Evolutionary conservation across 2,797 vertebrate genomes (phyloP).

Genomic region (Tarsius wallacei): DNA sequence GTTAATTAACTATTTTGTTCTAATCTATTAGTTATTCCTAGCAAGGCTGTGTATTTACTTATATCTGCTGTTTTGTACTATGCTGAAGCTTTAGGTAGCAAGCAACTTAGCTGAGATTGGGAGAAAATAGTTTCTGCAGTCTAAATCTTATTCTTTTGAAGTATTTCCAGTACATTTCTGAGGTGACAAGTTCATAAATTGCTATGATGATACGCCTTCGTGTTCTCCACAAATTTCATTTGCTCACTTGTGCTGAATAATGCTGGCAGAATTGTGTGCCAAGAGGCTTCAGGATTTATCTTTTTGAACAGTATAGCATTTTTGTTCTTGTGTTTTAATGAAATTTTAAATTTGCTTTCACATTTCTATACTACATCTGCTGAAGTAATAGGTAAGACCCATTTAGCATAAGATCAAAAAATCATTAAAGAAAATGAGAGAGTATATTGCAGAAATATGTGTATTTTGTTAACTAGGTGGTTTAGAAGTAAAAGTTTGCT

Average conservation of each 20-base stretch:
- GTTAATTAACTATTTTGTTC: conserved; percentile 80
- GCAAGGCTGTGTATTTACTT: conserved; percentile 70
- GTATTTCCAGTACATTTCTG: conserved; percentile 8
- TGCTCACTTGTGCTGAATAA: conserved; percentile 53
- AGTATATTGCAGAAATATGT: background rate
- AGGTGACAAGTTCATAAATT: conserved; percentile 50
- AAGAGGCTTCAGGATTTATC: background rate
- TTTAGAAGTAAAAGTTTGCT: conserved; percentile 39
- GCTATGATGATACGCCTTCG: background rate
- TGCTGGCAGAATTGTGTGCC: conserved; percentile 13
- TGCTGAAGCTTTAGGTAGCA: conserved; percentile 48
- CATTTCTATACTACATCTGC: background rate
- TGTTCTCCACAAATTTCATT: conserved; percentile 32
- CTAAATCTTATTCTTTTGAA: conserved; percentile 42
- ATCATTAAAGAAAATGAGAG: conserved; percentile 56
- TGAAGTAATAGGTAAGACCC: background rate
- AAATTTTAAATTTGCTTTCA: background rate
- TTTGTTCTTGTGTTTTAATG: conserved; percentile 36
- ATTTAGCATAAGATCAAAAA: background rate
- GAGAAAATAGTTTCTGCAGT: conserved; percentile 41
- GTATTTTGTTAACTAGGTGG: background rate
- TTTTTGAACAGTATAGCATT: background rate
- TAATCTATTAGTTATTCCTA: conserved; percentile 48
- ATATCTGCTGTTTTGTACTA: background rate
- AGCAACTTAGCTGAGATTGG: background rate